Percentiles rank a stretch among this genome's conserved stretches.
These are phyloP conservation scores for Drosophila maculinotata DNA, from an alignment of 2,888 invertebrate species.

Conservation along the genomic window DNA sequence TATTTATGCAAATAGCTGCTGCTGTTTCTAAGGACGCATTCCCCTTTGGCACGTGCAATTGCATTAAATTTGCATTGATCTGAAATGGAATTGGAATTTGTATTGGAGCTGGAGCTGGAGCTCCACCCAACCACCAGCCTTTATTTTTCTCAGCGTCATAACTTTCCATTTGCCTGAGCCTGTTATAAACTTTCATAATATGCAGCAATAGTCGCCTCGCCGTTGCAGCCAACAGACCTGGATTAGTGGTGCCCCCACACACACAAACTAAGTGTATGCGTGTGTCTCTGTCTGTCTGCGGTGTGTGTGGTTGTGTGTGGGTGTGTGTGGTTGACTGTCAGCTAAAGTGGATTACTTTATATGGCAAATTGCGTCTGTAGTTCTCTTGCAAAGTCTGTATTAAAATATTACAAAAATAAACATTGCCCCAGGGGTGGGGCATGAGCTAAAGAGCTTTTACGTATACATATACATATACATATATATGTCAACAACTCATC, in stretches of 20 bases:
- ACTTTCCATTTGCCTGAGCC: slow-evolving; percentile 60
- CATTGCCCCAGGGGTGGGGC: neutral
- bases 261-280: neutral
- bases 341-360: slow-evolving; percentile 65
- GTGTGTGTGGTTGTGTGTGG: slow-evolving; percentile 2
- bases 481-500: slow-evolving; percentile 26
- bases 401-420: slow-evolving; percentile 40
- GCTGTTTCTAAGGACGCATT: slow-evolving; percentile 10
- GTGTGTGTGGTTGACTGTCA: slow-evolving; percentile 13
- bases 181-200: slow-evolving; percentile 54
- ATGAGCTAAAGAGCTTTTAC: no score
- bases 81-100: slow-evolving; percentile 30
- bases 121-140: slow-evolving; percentile 1
- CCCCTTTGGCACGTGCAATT: slow-evolving; percentile 39
- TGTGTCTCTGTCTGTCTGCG: neutral
- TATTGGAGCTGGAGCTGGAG: slow-evolving; percentile 19
- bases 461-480: no score
- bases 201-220: slow-evolving; percentile 33
- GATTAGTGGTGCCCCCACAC: slow-evolving; percentile 40
- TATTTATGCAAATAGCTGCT: slow-evolving; percentile 17
- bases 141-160: slow-evolving; percentile 35
- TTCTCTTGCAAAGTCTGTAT: slow-evolving; percentile 23
- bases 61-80: slow-evolving; percentile 71
- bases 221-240: slow-evolving; percentile 35
- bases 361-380: slow-evolving; percentile 44